A percentile compares a stretch with the other conserved stretches of the same genome.
Evolutionary conservation across 2,888 invertebrate species (phyloP).

Genomic region (Stenodera caucasica): DNA sequence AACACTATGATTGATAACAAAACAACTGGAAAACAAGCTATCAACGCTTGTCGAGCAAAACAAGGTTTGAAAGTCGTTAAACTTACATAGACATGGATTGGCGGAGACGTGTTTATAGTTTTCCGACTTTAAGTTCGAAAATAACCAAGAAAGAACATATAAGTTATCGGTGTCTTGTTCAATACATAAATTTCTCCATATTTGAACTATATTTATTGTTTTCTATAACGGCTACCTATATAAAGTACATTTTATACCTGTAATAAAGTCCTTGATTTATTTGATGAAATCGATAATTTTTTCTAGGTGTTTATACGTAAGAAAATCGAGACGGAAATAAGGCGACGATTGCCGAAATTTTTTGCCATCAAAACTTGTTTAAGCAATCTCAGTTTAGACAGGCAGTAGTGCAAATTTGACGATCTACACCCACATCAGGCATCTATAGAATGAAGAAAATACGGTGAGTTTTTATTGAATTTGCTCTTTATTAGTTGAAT

Average conservation of each 20-base stretch:
- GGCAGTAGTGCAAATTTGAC: too few relatives aligned
- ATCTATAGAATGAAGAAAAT: too few relatives aligned
- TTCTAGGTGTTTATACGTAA: background rate
- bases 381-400: too few relatives aligned
- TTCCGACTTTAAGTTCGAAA: constrained; percentile 11
- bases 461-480: too few relatives aligned
- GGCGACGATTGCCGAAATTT: too few relatives aligned
- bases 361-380: too few relatives aligned
- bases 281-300: constrained; percentile 16
- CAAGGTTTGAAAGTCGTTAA: constrained; percentile 28
- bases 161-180: background rate
- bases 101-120: constrained; percentile 30
- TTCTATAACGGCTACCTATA: constrained; percentile 9
- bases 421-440: too few relatives aligned
- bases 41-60: constrained; percentile 16
- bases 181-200: background rate
- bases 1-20: background rate
- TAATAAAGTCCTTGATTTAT: constrained; percentile 21
- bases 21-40: constrained; percentile 28
- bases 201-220: constrained; percentile 29
- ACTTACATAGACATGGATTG: constrained; percentile 23
- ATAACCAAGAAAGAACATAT: background rate
- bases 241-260: constrained; percentile 18
- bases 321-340: background rate
- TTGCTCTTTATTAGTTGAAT: too few relatives aligned